Base-by-base conservation (phyloP, 2,113 vertebrate genomes). In the Lepisosteus osseus region DNA sequence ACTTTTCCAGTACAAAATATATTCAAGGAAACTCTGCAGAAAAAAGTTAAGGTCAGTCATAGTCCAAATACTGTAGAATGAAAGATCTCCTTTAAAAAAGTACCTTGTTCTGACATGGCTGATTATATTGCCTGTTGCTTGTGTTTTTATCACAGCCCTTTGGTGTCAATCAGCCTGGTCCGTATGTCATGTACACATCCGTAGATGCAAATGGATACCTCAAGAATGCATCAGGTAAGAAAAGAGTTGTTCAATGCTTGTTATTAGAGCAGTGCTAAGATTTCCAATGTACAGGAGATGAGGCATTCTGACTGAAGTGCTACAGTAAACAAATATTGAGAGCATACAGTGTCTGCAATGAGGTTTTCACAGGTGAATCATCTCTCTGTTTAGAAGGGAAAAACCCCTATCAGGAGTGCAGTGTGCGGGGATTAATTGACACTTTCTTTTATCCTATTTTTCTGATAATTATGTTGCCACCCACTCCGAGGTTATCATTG, bases 151-250 rank as follows among this genome's bases (percentile, higher is more conserved):
- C 79, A 7, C 82, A 99, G 96, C 96, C 95, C 54, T 97, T 97
- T 40, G 97, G 97, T 76, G 97, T 99, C 43, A 99, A 99, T 78
- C 97, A 98, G 74, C 97, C 97, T 5, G 97, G 97, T 61, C 96
- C 97, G 11, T 99, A 98, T 70, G 95, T 99, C 86, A 97, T 90
- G 95, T 99, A 99, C 82, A 99, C 93, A 59, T 95, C 97, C 0
- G 92, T 94, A 69, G 97, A 99, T 83, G 95, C 96, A 61, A 99
- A 96, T 15, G 97, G 97, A 13, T 91, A 95, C 79, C 87, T 93
- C 78, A 99, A 99, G 84, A 99, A 99, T 2, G 94, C 95, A 15
- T 99, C 97, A 81, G 97, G 96, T 98, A 86, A 94, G 93, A 61
- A 14, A 2, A 15, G 29, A 3, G 29, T 29, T 29, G 29, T 29